phyloP scores from a whole-genome alignment of 2,113 vertebrate genomes.

The Ictalurus punctatus region DNA sequence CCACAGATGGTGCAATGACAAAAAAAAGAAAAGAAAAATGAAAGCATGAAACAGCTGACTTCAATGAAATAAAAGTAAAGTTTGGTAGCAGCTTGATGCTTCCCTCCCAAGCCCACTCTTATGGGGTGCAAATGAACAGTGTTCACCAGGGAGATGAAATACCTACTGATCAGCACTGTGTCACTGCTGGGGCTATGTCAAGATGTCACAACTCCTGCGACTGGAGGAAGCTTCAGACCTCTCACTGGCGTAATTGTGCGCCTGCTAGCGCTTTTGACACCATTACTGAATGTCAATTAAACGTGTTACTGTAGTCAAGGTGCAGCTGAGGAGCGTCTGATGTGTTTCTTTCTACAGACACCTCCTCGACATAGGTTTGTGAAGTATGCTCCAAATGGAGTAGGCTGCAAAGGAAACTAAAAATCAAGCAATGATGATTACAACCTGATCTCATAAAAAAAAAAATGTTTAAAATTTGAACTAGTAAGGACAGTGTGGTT shows the following conservation, averaged over 20 bases:
- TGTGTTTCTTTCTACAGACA: slow-evolving; percentile 48
- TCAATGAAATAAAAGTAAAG: slow-evolving; percentile 59
- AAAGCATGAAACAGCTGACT: slow-evolving; percentile 61
- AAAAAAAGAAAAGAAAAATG: slow-evolving; percentile 53
- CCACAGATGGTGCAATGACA: slow-evolving; percentile 12
- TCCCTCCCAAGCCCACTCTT: slow-evolving; percentile 65
- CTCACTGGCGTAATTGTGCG: slow-evolving; percentile 45
- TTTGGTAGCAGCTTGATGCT: slow-evolving; percentile 53
- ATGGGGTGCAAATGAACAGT: slow-evolving; percentile 73
- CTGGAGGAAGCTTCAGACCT: slow-evolving; percentile 42
- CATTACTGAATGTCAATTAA: slow-evolving; percentile 68
- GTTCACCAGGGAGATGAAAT: slow-evolving; percentile 55
- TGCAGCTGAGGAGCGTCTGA: slow-evolving; percentile 49
- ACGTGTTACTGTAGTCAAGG: slow-evolving; percentile 60
- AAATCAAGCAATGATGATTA: slow-evolving; percentile 32
- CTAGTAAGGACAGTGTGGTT: neutral
- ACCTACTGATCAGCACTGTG: slow-evolving; percentile 51
- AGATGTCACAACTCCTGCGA: slow-evolving; percentile 44
- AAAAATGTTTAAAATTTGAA: slow-evolving; percentile 1
- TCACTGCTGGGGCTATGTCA: slow-evolving; percentile 50
- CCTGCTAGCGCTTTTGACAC: slow-evolving; percentile 66
- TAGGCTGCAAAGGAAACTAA: slow-evolving; percentile 13
- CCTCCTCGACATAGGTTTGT: slow-evolving; percentile 2
- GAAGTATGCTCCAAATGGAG: slow-evolving; percentile 14
- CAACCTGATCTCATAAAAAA: neutral